phyloP scores from a whole-genome alignment of 1,140 invertebrate genomes.

The Neelides sp. region DNA sequence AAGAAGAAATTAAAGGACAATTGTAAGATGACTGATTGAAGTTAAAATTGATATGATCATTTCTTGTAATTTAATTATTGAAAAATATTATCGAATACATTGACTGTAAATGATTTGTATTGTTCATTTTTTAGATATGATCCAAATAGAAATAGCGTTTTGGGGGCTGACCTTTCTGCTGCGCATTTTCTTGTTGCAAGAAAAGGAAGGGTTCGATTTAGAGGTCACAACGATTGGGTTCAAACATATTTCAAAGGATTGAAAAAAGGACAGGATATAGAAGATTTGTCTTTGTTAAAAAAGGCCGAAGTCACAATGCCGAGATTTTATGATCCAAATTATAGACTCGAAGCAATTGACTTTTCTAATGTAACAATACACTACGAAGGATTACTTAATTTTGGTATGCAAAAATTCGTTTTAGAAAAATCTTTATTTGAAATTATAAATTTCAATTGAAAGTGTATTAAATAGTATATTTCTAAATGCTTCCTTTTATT shows the following conservation, averaged over 20 bases:
- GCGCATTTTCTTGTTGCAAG: conserved; percentile 55
- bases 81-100: too few species aligned
- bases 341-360: conserved; percentile 53
- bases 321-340: conserved; percentile 38
- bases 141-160: conserved; percentile 35
- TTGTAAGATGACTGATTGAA: too few species aligned
- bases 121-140: conserved; percentile 37
- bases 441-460: too few species aligned
- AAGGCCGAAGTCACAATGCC: conserved; percentile 1
- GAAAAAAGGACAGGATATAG: conserved; percentile 31
- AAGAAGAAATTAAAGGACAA: conserved; percentile 34
- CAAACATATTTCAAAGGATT: conserved; percentile 32
- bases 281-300: conserved; percentile 41
- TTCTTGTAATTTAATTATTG: too few species aligned
- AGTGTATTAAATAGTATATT: not conserved
- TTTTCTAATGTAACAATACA: conserved; percentile 47
- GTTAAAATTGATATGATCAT: too few species aligned
- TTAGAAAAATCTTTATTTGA: too few species aligned
- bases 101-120: too few species aligned
- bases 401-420: conserved; percentile 40
- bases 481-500: not conserved
- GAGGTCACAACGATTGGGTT: conserved; percentile 38
- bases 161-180: conserved; percentile 55
- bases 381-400: conserved; percentile 57
- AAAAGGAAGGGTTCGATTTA: conserved; percentile 54